Base-by-base conservation (phyloP, 2,113 vertebrate species). In the Calidris pugnax region DNA sequence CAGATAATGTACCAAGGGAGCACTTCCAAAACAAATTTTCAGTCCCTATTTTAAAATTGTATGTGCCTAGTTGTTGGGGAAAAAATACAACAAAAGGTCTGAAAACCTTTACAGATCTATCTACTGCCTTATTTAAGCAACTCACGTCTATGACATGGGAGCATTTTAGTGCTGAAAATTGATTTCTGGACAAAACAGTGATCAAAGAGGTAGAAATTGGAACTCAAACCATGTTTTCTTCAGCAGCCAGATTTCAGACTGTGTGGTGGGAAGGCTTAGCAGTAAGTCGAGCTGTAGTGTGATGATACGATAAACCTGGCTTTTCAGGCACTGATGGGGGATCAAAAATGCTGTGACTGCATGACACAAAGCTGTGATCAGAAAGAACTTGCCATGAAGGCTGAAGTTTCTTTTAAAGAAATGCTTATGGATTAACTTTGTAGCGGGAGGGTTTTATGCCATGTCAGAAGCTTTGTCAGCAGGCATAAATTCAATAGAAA, bases 151-250 rank as follows among this genome's bases (percentile, higher is more conserved):
- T 12, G 47, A 33, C 45, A 50, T 45, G 35, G 50, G 50, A 95
- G 48, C 18, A 1, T 71, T 93, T 83, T 21, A 83, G 63, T 45
- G 63, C 50, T 90, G 78, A 41, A 93, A 87, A 85, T 91, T 83
- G 94, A 85, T 95, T 96, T 89, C 85, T 86, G 85, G 77, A 73
- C 82, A 85, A 94, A 93, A 82, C 1, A 7, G 74, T 37, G 56
- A 87, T 94, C 71, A 91, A 94, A 93, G 74, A 87, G 37, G 67
- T 43, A 72, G 57, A 82, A 95, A 83, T 27, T 82, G 81, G 81
- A 76, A 37, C 85, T 85, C 53, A 50, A 64, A 16, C 39, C 74
- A 10, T 89, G 71, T 76, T 96, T 89, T 87, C 45, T 53, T 74
- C 72, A 74, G 47, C 90, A 86, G 48, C 37, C 67, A 83, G 92